phyloP scores from a whole-genome alignment of 1,140 invertebrate species.

The Rhopalosiphum padi region DNA sequence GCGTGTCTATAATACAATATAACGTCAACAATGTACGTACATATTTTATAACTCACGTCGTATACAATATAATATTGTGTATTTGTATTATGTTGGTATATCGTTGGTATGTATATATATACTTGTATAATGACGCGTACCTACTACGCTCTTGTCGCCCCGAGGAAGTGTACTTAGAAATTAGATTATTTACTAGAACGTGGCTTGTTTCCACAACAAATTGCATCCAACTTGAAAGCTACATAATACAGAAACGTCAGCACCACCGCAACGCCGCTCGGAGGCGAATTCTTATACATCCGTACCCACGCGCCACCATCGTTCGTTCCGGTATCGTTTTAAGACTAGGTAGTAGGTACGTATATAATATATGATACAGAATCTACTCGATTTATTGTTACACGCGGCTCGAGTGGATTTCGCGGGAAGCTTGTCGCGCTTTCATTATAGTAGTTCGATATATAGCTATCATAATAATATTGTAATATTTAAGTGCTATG shows the following conservation, averaged over 20 bases:
- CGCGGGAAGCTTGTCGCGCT: neutral
- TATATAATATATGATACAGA: neutral
- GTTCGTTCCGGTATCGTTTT: neutral
- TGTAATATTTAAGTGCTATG: neutral
- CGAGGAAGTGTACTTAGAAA: neutral
- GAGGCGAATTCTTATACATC: neutral
- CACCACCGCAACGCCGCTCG: neutral
- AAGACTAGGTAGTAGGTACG: neutral
- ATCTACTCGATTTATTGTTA: neutral
- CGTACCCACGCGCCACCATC: neutral
- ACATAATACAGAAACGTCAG: neutral
- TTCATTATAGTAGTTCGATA: neutral
- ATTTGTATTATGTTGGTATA: neutral
- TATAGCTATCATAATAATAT: neutral
- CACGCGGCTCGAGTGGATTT: neutral
- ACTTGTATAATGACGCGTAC: neutral
- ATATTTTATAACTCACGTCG: neutral
- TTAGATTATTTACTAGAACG: conserved; percentile 7
- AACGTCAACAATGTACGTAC: neutral
- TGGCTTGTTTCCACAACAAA: neutral
- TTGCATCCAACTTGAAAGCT: conserved; percentile 18
- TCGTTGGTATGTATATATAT: neutral
- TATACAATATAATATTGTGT: neutral
- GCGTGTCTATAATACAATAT: neutral
- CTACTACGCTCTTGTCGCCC: neutral